A percentile compares a stretch with the other conserved stretches of the same genome.
phyloP scores from a whole-genome alignment of 2,113 vertebrate genomes.

The Notechis scutatus region DNA sequence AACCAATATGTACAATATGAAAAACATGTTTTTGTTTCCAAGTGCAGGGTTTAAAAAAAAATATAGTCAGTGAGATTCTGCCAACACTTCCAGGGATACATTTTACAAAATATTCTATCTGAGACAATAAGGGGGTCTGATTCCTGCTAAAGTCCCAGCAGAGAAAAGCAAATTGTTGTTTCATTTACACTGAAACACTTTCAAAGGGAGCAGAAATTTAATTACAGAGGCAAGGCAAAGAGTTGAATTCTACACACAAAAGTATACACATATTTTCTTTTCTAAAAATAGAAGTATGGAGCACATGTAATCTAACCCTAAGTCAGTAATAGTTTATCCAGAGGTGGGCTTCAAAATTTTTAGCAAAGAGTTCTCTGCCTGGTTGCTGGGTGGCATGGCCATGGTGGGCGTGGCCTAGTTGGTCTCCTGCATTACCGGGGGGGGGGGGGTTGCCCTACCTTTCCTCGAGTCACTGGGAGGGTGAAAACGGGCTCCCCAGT shows the following conservation, averaged over 20 bases:
- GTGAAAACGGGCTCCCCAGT: too few relatives aligned
- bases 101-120: neutral
- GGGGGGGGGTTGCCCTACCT: too few relatives aligned
- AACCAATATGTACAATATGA: neutral
- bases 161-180: neutral
- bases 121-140: neutral
- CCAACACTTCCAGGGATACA: neutral
- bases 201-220: neutral
- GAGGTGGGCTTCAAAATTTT: too few relatives aligned
- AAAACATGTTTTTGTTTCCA: neutral
- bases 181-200: neutral
- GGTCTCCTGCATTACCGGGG: too few relatives aligned
- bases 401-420: too few relatives aligned
- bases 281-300: neutral
- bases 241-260: neutral
- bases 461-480: too few relatives aligned
- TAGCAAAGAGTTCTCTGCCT: too few relatives aligned
- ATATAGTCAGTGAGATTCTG: neutral
- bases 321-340: neutral
- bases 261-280: neutral
- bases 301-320: neutral
- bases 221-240: neutral
- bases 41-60: neutral
- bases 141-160: neutral
- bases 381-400: too few relatives aligned